phyloP scores from a whole-genome alignment of 2,797 vertebrate genomes.

The Phalloptychus januarius region DNA sequence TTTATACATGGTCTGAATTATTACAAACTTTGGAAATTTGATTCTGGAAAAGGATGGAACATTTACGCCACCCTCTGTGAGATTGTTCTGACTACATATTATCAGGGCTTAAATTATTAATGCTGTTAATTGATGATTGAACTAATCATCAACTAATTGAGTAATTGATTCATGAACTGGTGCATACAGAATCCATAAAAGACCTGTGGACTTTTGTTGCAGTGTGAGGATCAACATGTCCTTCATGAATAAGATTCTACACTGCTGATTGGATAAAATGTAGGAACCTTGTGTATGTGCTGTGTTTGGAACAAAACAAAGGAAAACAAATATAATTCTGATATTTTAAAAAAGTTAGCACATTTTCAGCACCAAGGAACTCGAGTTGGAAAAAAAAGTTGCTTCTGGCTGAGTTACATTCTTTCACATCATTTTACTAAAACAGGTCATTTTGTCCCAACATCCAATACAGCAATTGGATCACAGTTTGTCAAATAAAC shows the following conservation, averaged over 20 bases:
- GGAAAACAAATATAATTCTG: not conserved
- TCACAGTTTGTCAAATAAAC: conserved; percentile 1
- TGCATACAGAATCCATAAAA: not conserved
- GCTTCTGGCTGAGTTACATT: not conserved
- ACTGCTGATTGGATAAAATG: not conserved
- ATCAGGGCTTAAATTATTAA: not conserved
- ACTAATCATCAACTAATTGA: too few species aligned
- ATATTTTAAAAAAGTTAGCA: not conserved
- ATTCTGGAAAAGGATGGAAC: not conserved
- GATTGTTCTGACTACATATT: not conserved
- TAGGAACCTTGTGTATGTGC: too few species aligned
- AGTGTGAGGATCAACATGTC: not conserved
- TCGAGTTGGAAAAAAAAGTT: not conserved
- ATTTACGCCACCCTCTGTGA: not conserved
- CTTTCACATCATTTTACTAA: not conserved
- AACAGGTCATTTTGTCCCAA: not conserved
- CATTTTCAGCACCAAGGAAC: not conserved
- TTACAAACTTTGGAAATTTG: not conserved
- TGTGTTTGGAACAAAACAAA: not conserved
- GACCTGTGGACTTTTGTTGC: not conserved
- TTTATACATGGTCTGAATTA: not conserved
- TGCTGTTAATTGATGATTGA: too few species aligned
- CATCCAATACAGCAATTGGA: not conserved
- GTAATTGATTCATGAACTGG: too few species aligned
- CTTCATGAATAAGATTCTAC: not conserved